Conservation (phyloP, 2,797 vertebrate genomes). For the Distichodus sexfasciatus region DNA sequence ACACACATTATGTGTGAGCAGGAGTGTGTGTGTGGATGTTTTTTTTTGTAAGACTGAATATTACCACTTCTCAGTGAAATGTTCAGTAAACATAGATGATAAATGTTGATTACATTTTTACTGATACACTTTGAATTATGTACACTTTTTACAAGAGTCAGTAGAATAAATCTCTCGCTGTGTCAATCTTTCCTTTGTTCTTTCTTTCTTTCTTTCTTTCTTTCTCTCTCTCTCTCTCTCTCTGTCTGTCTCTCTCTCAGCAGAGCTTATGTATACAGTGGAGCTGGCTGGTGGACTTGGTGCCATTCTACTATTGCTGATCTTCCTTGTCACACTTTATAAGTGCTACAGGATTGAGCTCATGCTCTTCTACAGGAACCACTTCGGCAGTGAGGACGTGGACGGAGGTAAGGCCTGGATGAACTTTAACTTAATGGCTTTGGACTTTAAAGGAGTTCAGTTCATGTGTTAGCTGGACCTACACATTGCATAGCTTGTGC, state of each 20-base stretch:
- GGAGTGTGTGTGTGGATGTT: neutral
- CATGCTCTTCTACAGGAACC: slow-evolving; percentile 97
- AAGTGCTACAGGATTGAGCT: slow-evolving; percentile 98
- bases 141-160: too few relatives aligned
- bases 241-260: slow-evolving; percentile 52
- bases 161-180: slow-evolving; percentile 1
- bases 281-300: slow-evolving; percentile 95
- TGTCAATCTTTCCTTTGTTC: neutral
- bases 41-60: neutral
- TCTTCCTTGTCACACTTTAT: slow-evolving; percentile 93
- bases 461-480: too few relatives aligned
- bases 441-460: too few relatives aligned
- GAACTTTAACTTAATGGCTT: neutral
- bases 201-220: neutral
- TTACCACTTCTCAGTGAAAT: neutral
- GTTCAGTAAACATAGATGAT: neutral
- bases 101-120: too few relatives aligned
- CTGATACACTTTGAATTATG: too few relatives aligned
- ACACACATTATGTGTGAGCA: neutral
- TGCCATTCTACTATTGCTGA: slow-evolving; percentile 92
- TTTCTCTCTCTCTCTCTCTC: slow-evolving; percentile 13
- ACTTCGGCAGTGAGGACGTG: slow-evolving; percentile 95
- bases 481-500: too few relatives aligned
- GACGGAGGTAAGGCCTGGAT: slow-evolving; percentile 84
- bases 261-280: slow-evolving; percentile 97